Evolutionary conservation across 35 echinoderm and acorn worm species (phyloP).

Genomic region (Chiridota heheva): DNA sequence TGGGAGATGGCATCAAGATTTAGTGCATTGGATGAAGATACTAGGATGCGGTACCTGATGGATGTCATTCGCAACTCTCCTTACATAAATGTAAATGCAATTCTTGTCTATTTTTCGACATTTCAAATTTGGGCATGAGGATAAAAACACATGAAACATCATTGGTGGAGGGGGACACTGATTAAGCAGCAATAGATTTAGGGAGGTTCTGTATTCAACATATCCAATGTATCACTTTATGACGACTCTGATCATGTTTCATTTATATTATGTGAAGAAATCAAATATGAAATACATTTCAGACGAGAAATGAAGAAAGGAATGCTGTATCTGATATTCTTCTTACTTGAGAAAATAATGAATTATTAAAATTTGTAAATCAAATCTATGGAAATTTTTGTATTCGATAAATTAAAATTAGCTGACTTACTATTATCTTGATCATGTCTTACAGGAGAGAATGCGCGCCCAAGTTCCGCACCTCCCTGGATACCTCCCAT

Average conservation of each 20-base stretch:
- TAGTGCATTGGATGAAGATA: slow-evolving; percentile 8
- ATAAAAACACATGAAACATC: too few relatives aligned
- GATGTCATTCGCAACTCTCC: slow-evolving; percentile 29
- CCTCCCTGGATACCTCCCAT: slow-evolving; percentile 9
- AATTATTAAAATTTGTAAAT: too few relatives aligned
- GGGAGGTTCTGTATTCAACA: not conserved
- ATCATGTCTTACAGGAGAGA: slow-evolving; percentile 28
- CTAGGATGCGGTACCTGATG: slow-evolving; percentile 31
- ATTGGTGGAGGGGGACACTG: too few relatives aligned
- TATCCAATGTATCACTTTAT: not conserved
- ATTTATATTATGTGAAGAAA: not conserved
- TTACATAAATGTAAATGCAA: slow-evolving; percentile 22
- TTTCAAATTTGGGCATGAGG: too few relatives aligned
- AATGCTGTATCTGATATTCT: too few relatives aligned
- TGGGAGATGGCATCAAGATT: slow-evolving; percentile 16
- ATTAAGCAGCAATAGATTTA: too few relatives aligned
- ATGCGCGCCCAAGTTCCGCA: slow-evolving; percentile 30
- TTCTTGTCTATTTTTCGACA: too few relatives aligned
- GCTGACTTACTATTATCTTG: too few relatives aligned
- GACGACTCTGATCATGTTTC: not conserved
- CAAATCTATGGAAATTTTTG: too few relatives aligned
- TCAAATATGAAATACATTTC: not conserved
- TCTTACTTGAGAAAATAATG: too few relatives aligned
- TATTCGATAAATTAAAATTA: too few relatives aligned
- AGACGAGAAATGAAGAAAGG: not conserved